These are phyloP conservation scores for Plumapathes pennacea DNA, from an alignment of 92 coral and sea anemone genomes.

Conservation along the genomic window DNA sequence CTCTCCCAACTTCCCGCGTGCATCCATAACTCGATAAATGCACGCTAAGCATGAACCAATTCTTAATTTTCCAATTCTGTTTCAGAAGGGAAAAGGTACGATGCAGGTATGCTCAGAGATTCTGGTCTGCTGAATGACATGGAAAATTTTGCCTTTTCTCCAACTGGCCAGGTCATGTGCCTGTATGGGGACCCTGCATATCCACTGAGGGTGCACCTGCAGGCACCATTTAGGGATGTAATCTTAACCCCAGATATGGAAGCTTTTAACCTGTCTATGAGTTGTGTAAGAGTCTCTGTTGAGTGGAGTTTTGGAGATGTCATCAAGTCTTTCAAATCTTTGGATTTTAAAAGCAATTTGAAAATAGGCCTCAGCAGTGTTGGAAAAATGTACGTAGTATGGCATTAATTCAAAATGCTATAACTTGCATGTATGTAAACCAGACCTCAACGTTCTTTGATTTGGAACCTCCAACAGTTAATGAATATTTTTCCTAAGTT, in stretches of 20 bases:
- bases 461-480: slow-evolving; percentile 15
- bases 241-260: slow-evolving; percentile 10
- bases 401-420: slow-evolving; percentile 16
- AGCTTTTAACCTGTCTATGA: slow-evolving; percentile 16
- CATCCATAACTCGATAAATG: too few species aligned
- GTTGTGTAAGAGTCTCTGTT: slow-evolving; percentile 7
- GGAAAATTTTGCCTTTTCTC: slow-evolving; percentile 5
- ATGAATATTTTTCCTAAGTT: slow-evolving; percentile 18
- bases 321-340: slow-evolving; percentile 3
- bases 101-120: slow-evolving; percentile 14
- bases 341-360: slow-evolving; percentile 28
- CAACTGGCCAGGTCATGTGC: slow-evolving; percentile 19
- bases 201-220: slow-evolving; percentile 18
- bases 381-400: slow-evolving; percentile 28
- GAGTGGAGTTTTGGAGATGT: slow-evolving; percentile 12
- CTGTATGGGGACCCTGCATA: slow-evolving; percentile 28
- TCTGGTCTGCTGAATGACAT: slow-evolving; percentile 25
- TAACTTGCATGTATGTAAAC: slow-evolving; percentile 27
- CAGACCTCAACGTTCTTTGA: too few species aligned
- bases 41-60: too few species aligned
- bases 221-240: slow-evolving; percentile 14
- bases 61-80: too few species aligned
- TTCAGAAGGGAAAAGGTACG: slow-evolving; percentile 5
- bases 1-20: too few species aligned
- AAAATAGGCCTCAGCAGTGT: slow-evolving; percentile 20